Base-by-base conservation (phyloP, 2,113 vertebrate species). In the Nannospalax galili region DNA sequence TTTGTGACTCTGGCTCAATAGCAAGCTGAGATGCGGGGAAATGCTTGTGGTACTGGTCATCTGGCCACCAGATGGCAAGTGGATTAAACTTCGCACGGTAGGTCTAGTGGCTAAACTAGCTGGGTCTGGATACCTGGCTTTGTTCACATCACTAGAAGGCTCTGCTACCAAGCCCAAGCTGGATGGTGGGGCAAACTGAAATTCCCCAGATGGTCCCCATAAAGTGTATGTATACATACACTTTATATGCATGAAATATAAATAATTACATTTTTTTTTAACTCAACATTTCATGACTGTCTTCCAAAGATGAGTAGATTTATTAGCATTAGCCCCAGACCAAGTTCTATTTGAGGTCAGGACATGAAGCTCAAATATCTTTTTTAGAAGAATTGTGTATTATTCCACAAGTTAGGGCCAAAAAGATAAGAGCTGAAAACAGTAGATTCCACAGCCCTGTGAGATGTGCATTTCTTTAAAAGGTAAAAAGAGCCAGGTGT, bases 221-320 rank as follows among this genome's bases (percentile, higher is more conserved):
- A 97, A 97, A 92, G 64, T 88, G 58, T 94, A 52, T 75, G 30
- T 75, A 19, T 16, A 72, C 45, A 69, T 69, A 30, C 17, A 56
- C 56, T 56, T 85, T 28, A 70, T 70, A 22, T 72, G 16, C 28
- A 58, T 86, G 37, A 69, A 69, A 48, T 70, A 24, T 58, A 37
- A 86, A 56, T 12, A 86, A 58, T 37, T 72, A 30, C 9, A 30
- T 2, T 67, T 32, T 40, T 69, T 85, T 85, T n/a, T n/a, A n/a
- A 52, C 42, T 85, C 64, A 52, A n/a, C 24, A 84, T 77, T 94
- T 95, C 67, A 84, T 95, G 89, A 92, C 79, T 85, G 1, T 96
- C 95, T 97, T 95, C 94, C 88, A 92, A 91, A 95, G 90, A 96
- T 48, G 19, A 8, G n/a, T 95, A 77, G 88, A 58, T 91, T 79